Conservation (phyloP, 2,113 vertebrate genomes). For the Prinia subflava region DNA sequence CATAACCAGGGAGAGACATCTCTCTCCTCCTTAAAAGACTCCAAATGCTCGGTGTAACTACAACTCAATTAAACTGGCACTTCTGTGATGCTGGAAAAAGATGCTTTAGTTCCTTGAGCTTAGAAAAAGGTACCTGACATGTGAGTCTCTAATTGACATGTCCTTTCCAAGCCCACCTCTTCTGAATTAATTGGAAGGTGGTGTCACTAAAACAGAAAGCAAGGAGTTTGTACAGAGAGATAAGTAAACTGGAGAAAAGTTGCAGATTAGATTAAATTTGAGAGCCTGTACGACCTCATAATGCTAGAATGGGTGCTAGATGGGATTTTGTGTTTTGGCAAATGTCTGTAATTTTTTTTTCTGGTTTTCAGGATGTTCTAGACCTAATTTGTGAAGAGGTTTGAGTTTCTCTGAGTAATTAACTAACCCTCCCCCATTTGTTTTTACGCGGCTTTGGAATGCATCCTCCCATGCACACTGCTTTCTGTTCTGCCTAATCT, state of each 20-base stretch:
- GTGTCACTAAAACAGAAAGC: not conserved
- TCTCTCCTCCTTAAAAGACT: slow-evolving; percentile 29
- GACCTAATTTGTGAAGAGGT: not conserved
- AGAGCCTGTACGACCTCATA: not conserved
- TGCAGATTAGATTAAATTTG: not conserved
- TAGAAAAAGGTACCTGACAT: not conserved
- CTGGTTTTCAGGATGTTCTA: not conserved
- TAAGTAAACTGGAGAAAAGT: not conserved
- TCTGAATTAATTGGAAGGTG: not conserved
- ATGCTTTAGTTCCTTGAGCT: not conserved
- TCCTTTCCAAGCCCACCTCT: not conserved
- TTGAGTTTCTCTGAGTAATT: not conserved
- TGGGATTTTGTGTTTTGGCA: not conserved
- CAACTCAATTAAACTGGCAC: slow-evolving; percentile 21
- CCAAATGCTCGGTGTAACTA: slow-evolving; percentile 15
- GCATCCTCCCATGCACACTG: not conserved
- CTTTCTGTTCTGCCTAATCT: not conserved
- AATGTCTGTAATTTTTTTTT: not conserved
- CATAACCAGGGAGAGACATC: not conserved
- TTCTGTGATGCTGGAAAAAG: slow-evolving; percentile 13
- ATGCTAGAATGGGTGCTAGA: not conserved
- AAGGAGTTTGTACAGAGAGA: not conserved
- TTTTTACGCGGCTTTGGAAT: not conserved
- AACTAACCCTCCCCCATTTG: not conserved
- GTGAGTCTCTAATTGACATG: not conserved